Conservation (phyloP, 2,797 vertebrate species). For the Taeniopygia guttata region DNA sequence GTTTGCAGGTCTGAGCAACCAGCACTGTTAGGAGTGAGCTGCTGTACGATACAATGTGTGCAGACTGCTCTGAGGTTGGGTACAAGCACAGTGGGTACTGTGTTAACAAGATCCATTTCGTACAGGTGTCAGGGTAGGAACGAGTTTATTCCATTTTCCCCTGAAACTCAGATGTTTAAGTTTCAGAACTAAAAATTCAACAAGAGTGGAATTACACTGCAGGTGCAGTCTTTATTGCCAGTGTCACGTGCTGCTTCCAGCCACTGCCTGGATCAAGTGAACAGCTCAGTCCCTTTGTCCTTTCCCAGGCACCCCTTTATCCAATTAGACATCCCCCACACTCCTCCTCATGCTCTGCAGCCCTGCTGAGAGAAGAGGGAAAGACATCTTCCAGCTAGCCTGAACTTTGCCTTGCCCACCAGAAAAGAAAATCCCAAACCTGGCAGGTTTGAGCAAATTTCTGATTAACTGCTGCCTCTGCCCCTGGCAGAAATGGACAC, state of each 20-base stretch:
- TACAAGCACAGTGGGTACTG: not conserved
- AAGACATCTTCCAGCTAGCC: not conserved
- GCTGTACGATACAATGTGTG: accelerated
- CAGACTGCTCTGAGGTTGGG: not conserved
- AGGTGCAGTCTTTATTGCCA: not conserved
- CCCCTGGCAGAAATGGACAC: not conserved
- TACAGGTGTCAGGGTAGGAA: not conserved
- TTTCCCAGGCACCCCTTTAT: not conserved
- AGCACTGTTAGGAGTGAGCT: not conserved
- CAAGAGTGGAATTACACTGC: not conserved
- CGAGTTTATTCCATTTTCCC: not conserved
- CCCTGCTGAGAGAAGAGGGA: not conserved
- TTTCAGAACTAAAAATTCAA: not conserved
- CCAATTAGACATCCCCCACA: not conserved
- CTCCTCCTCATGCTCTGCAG: not conserved
- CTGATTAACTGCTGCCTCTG: not conserved
- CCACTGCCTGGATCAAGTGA: not conserved
- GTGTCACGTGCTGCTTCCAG: not conserved
- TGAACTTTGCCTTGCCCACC: not conserved
- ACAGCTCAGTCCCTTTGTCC: not conserved
- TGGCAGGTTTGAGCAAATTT: not conserved
- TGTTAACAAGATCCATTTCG: not conserved
- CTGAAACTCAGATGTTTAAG: not conserved
- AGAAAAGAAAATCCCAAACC: not conserved
- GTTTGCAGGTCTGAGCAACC: not conserved